phyloP scores from a whole-genome alignment of 2,888 invertebrate genomes.

The Pelosia muscerda region DNA sequence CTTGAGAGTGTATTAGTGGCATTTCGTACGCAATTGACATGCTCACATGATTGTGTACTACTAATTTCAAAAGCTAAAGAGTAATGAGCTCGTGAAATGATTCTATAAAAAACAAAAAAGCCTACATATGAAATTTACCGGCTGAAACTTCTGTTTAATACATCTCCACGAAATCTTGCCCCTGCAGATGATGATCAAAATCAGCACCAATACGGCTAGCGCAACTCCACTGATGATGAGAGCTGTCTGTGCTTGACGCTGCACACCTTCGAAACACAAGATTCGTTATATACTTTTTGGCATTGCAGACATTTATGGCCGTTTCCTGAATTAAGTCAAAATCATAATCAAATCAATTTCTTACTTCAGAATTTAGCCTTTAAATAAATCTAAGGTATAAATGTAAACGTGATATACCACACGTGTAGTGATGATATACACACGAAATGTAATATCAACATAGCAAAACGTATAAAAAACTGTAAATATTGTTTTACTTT shows the following conservation, averaged over 20 bases:
- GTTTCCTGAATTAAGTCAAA: not conserved
- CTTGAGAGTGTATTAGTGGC: constrained; percentile 10
- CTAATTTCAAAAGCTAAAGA: not conserved
- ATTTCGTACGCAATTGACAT: not conserved
- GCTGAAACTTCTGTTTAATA: constrained; percentile 79
- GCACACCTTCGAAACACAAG: constrained; percentile 65
- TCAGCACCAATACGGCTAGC: constrained; percentile 70
- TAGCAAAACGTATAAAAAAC: not conserved
- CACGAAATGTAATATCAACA: not conserved
- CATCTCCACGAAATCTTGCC: constrained; percentile 76
- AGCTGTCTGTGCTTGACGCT: constrained; percentile 77
- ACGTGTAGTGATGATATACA: not conserved
- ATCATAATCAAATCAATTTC: too few relatives aligned
- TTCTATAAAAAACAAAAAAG: constrained; percentile 23
- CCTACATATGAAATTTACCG: constrained; percentile 60
- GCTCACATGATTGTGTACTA: not conserved
- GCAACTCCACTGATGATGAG: constrained; percentile 78
- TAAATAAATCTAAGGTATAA: too few relatives aligned
- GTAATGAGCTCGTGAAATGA: constrained; percentile 18
- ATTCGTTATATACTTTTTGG: not conserved
- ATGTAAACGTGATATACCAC: too few relatives aligned
- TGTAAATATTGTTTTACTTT: not conserved
- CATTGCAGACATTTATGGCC: not conserved
- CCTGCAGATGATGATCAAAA: constrained; percentile 72
- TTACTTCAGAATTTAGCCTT: not conserved